phyloP scores from a whole-genome alignment of 2,113 vertebrate species.

The Siniperca knerii region DNA sequence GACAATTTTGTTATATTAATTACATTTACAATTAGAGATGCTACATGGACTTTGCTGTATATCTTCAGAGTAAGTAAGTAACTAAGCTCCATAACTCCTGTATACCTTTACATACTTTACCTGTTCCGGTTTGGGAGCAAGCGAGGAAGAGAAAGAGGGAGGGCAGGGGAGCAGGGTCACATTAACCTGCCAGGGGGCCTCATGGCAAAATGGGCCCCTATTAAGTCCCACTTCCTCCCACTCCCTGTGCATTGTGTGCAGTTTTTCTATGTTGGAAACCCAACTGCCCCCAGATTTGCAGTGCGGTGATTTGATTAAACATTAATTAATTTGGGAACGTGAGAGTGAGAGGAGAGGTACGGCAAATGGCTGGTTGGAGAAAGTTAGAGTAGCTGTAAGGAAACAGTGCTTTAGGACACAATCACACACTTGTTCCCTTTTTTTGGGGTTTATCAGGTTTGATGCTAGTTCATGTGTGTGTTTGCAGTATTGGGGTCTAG shows the following conservation, averaged over 20 bases:
- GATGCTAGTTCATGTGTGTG: not conserved
- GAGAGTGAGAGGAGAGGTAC: not conserved
- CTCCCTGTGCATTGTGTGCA: not conserved
- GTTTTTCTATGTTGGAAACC: not conserved
- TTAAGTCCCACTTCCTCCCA: not conserved
- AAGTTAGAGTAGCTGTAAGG: not conserved
- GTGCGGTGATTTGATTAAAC: not conserved
- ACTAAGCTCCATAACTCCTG: not conserved
- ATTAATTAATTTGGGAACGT: not conserved
- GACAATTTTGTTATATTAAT: conserved; percentile 4
- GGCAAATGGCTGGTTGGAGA: not conserved
- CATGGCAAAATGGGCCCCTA: not conserved
- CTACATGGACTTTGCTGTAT: not conserved
- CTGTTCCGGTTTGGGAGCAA: not conserved
- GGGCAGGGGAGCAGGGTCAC: too few species aligned
- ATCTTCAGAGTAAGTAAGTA: not conserved
- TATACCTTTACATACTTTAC: not conserved
- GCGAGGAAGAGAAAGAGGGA: not conserved
- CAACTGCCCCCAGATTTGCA: not conserved
- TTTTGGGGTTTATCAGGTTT: not conserved
- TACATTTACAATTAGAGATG: not conserved
- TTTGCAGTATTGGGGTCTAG: not conserved
- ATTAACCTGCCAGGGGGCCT: not conserved
- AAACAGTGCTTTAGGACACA: not conserved
- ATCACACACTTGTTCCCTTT: not conserved